Base-by-base conservation (phyloP, 1,140 invertebrate species). In the Dinothrombium tinctorium region DNA sequence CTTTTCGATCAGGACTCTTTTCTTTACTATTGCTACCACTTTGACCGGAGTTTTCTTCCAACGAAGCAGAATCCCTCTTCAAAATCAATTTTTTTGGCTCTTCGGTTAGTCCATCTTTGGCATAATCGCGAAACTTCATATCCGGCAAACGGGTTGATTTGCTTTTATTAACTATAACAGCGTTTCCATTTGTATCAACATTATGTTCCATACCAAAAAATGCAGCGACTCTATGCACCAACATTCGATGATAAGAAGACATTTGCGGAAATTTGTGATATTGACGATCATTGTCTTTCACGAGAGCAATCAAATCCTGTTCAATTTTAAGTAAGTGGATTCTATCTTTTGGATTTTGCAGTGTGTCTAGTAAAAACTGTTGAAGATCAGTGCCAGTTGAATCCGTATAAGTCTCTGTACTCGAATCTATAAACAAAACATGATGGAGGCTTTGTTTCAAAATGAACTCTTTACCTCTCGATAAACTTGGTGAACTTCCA, bases 131-230 rank as follows among this genome's bases (percentile, higher is more conserved):
- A 51, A 57, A 58, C 47, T 48, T 52, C 31, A 53, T 53, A 25
- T 59, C 56, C 43, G 58, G 57, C 43, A 82, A 69, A 50, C 77
- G 60, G 37, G 76, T 80, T 4, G 8, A 17, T 47, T 67, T 69
- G 7, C 75, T 78, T 46, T 72, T 71, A 51, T 71, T 79, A 0
- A 87, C 79, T 41, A 86, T 70, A 1, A 94, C 82, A 48, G 71
- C 71, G 49, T 73, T 73, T 37, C 81, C 81, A 24, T 74, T 73
- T 48, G 72, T 68, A 60, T 92, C 84, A 19, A 90, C 73, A 56
- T 87, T 87, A 56, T 92, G 86, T 42, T 87, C 81, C 62, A 94
- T 73, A 32, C 83, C 80, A 58, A 89, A 90, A 53, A 78, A 83
- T 29, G 81, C 79, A 2, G 84, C 81, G 29, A 82, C 77, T 20